Evolutionary conservation across 2,797 vertebrate genomes (phyloP), one percentile per base, ranked within the genome.

Genomic region (Pipistrellus pygmaeus): DNA sequence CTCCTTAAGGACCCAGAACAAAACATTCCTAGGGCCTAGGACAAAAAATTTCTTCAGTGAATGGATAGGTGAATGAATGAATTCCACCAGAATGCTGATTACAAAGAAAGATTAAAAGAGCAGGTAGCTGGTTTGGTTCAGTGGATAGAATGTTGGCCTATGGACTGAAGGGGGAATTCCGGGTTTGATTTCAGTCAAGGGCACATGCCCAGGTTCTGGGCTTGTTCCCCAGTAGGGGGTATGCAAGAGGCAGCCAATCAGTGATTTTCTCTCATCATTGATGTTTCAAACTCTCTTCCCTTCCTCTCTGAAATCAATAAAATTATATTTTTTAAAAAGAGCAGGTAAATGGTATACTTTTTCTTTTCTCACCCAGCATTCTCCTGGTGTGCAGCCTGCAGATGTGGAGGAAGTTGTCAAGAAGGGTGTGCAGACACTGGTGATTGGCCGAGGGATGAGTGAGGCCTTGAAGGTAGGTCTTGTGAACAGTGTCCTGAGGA

Each of bases 381-480:
- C 98, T 92, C 99, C 99, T 13, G 99, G 99, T 75, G 99, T 99
- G 7, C 99, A 99, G 66, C 99, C 99, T 10, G 98, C 99, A 27
- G 99, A 99, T 66, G 97, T 99, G 92, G 99, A 99, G 90, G 99
- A 99, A 98, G 98, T 99, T 25, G 96, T 99, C 93, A 98, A 97
- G 97, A 99, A 99, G 93, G 99, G 99, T 0, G 98, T 99, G 1
- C 97, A 99, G 84, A 98, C 98, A 0, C 75, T 99, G 94, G 99
- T 99, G n/a, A 99, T 99, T 3, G 99, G 99, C 77, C 98, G 99
- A 95, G 99, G 99, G 69, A 99, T 99, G 99, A 99, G 95, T 0
- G 99, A 99, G 98, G 99, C 99, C 46, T 97, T 99, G 96, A 99
- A 99, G 99, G 99, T 99, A 96, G 20, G 97, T 90, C 41, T 35